Percentiles rank a stretch among this genome's conserved stretches.
These are phyloP conservation scores for Datnioides undecimradiatus DNA, from an alignment of 2,113 vertebrate genomes.

Conservation along the genomic window DNA sequence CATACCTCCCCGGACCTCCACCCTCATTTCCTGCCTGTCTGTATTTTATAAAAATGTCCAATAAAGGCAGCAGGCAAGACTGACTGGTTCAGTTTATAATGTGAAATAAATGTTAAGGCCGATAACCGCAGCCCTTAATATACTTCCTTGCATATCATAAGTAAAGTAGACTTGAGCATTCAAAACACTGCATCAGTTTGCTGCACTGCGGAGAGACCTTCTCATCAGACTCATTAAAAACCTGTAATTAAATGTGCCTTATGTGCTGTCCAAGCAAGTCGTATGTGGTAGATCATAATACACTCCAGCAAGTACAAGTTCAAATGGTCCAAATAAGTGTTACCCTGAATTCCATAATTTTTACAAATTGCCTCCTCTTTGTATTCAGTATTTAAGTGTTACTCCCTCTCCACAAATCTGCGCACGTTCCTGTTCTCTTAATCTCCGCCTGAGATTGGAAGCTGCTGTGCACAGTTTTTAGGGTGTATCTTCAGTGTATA, in stretches of 20 bases:
- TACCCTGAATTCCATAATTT: slow-evolving; percentile 32
- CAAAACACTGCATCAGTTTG: slow-evolving; percentile 4
- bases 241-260: slow-evolving; percentile 31
- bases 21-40: slow-evolving; percentile 16
- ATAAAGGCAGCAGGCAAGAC: slow-evolving; percentile 18
- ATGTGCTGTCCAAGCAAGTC: slow-evolving; percentile 17
- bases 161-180: slow-evolving; percentile 19
- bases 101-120: slow-evolving; percentile 20
- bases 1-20: background rate
- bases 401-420: slow-evolving; percentile 26
- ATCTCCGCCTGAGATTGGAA: slow-evolving; percentile 54
- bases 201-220: slow-evolving; percentile 1
- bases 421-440: slow-evolving; percentile 44
- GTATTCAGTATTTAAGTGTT: slow-evolving; percentile 42
- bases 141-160: slow-evolving; percentile 21
- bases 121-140: slow-evolving; percentile 5
- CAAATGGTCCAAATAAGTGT: slow-evolving; percentile 35
- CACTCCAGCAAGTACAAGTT: slow-evolving; percentile 31
- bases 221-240: slow-evolving; percentile 37
- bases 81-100: slow-evolving; percentile 8
- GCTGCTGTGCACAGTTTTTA: slow-evolving; percentile 59
- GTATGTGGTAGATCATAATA: slow-evolving; percentile 22
- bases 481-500: slow-evolving; percentile 71
- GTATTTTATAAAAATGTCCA: slow-evolving; percentile 8
- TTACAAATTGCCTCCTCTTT: slow-evolving; percentile 41